A percentile compares a stretch with the other conserved stretches of the same genome.
Conservation (phyloP, 2,797 vertebrate genomes). For the Hozukius guyotensis region DNA sequence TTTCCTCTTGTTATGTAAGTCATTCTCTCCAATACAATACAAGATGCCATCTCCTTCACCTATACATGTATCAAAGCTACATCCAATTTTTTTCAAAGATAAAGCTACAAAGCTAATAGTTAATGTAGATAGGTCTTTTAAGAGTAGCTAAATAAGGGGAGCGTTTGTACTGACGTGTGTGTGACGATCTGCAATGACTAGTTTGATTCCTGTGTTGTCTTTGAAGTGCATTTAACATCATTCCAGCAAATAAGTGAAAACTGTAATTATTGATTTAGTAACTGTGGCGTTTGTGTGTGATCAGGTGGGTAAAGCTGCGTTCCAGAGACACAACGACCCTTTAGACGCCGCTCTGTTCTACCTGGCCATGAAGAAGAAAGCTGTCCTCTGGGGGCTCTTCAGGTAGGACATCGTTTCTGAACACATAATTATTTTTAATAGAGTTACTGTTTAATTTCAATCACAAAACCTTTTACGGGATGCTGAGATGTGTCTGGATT, state of each 20-base stretch:
- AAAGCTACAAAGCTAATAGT: neutral
- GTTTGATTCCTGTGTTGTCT: neutral
- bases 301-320: constrained; percentile 95
- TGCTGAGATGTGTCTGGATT: constrained; percentile 2
- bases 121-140: neutral
- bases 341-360: constrained; percentile 97
- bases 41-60: too few relatives aligned
- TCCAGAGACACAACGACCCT: constrained; percentile 95
- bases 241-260: neutral
- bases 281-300: constrained; percentile 7
- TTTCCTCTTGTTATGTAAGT: too few relatives aligned
- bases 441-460: neutral
- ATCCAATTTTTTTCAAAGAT: too few relatives aligned
- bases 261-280: neutral
- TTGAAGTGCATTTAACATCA: neutral
- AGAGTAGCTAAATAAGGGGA: neutral
- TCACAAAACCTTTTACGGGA: neutral
- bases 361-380: constrained; percentile 98
- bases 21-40: too few relatives aligned
- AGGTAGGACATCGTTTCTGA: constrained; percentile 78
- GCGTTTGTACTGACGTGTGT: neutral
- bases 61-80: too few relatives aligned
- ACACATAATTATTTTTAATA: neutral
- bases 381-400: constrained; percentile 97
- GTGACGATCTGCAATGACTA: neutral